Evolutionary conservation across 30 jellyfish, hydroid and myxozoan species (phyloP).

Genomic region (Aurelia aurita): DNA sequence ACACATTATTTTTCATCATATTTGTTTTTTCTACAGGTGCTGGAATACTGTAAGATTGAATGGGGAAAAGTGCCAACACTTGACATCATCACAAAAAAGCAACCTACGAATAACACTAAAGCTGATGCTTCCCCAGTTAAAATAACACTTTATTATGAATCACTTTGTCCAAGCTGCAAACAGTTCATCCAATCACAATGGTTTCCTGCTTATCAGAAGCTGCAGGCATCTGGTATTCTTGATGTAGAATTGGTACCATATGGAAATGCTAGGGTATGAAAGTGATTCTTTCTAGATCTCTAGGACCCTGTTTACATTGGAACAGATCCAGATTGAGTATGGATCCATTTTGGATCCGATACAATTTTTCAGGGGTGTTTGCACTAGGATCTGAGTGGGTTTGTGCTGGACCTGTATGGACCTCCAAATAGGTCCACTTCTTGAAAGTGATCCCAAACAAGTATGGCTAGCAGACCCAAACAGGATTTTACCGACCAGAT

Average conservation of each 20-base stretch:
- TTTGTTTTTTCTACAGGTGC: slow-evolving; percentile 39
- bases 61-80: slow-evolving; percentile 41
- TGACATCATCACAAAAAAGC: not conserved
- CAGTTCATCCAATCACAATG: slow-evolving; percentile 59
- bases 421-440: too few species aligned
- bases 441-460: too few species aligned
- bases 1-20: not conserved
- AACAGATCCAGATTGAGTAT: too few species aligned
- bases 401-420: too few species aligned
- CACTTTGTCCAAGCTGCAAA: slow-evolving; percentile 82
- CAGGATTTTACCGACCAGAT: too few species aligned
- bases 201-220: slow-evolving; percentile 69
- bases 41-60: slow-evolving; percentile 57
- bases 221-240: slow-evolving; percentile 73
- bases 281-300: too few species aligned
- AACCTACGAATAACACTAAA: not conserved
- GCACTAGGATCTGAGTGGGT: too few species aligned
- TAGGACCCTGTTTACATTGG: too few species aligned
- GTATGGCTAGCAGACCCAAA: too few species aligned
- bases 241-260: slow-evolving; percentile 80
- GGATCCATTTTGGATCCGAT: too few species aligned
- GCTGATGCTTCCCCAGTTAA: slow-evolving; percentile 85
- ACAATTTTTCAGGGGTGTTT: too few species aligned
- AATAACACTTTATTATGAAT: slow-evolving; percentile 74
- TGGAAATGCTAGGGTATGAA: slow-evolving; percentile 82